Conservation (phyloP, 2,888 invertebrate species). For the Pyrgus malvae region DNA sequence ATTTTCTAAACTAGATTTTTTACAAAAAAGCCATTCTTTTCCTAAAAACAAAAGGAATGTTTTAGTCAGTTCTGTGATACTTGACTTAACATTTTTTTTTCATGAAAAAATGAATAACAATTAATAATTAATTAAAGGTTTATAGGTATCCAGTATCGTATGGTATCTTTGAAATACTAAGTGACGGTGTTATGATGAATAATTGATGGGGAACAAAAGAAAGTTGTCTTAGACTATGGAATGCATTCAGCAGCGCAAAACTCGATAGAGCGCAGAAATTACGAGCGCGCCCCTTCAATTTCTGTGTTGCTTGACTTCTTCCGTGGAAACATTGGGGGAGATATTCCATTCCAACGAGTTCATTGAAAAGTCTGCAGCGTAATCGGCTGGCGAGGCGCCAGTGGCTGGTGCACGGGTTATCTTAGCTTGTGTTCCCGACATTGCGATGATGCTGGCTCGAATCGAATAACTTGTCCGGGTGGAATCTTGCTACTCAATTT, state of each 20-base stretch:
- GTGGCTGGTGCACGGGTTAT: conserved; percentile 62
- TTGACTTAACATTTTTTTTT: too few species aligned
- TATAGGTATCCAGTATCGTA: too few species aligned
- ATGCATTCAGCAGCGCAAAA: conserved; percentile 19
- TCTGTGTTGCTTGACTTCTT: conserved; percentile 74
- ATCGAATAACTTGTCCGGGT: too few species aligned
- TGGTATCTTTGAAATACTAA: conserved; percentile 5
- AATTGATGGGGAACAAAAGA: conserved; percentile 6
- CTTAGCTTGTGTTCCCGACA: conserved; percentile 64
- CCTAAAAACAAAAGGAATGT: too few species aligned
- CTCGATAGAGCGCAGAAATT: conserved; percentile 31
- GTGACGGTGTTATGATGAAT: too few species aligned
- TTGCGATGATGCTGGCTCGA: conserved; percentile 61
- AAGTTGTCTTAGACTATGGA: conserved; percentile 18
- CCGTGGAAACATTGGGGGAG: conserved; percentile 75
- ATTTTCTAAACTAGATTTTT: too few species aligned
- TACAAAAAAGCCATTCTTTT: too few species aligned
- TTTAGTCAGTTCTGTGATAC: too few species aligned
- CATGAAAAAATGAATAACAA: too few species aligned
- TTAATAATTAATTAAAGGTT: too few species aligned
- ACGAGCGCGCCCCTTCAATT: conserved; percentile 35
- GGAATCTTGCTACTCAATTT: too few species aligned
- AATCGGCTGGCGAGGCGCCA: conserved; percentile 72
- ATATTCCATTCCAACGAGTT: conserved; percentile 76
- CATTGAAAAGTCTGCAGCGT: conserved; percentile 80